Conservation (phyloP, 2,797 vertebrate species). For the Neosilurus hyrtlii region DNA sequence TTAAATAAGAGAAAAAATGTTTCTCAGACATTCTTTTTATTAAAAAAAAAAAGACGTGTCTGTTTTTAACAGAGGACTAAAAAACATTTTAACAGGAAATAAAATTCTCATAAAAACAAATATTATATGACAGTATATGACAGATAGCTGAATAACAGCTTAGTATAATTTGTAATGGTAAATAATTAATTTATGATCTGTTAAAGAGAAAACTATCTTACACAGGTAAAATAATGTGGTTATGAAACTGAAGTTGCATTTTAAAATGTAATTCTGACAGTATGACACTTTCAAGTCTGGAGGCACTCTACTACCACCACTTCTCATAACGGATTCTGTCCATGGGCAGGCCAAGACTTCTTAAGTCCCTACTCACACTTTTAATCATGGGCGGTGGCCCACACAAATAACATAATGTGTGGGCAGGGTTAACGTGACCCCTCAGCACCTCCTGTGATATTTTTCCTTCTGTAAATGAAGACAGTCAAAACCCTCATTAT, state of each 20-base stretch:
- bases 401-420: slow-evolving; percentile 90
- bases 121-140: background rate
- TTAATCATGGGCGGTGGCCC: slow-evolving; percentile 96
- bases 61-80: background rate
- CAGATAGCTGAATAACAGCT: background rate
- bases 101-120: background rate
- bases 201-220: background rate
- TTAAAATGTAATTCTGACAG: background rate
- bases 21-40: background rate
- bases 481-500: background rate
- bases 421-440: slow-evolving; percentile 70
- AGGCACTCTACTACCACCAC: slow-evolving; percentile 83
- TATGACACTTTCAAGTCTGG: background rate
- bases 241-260: slow-evolving; percentile 5
- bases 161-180: background rate
- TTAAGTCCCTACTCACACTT: slow-evolving; percentile 79
- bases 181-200: background rate
- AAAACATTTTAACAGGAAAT: background rate
- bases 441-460: slow-evolving; percentile 79
- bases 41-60: background rate
- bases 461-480: slow-evolving; percentile 76
- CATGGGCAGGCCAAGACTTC: slow-evolving; percentile 72
- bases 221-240: background rate
- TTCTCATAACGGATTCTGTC: slow-evolving; percentile 90
- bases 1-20: background rate